Evolutionary conservation across 1,140 invertebrate species (phyloP).

Genomic region (Hermatobates lingyangjiaoensis): DNA sequence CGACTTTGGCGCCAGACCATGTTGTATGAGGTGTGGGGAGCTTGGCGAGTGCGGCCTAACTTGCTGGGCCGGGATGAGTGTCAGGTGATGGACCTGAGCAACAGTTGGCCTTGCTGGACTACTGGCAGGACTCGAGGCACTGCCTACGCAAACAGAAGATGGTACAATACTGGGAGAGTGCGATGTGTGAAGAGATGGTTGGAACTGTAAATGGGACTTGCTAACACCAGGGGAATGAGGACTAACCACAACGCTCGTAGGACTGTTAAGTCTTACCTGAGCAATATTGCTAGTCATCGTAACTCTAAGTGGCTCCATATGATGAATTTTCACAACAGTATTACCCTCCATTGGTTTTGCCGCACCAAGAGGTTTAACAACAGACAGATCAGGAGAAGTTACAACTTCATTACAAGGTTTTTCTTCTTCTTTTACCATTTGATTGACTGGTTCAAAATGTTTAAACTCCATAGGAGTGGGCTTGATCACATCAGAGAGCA

Average conservation of each 20-base stretch:
- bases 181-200: background rate
- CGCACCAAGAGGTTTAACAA: too few species aligned
- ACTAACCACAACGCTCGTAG: background rate
- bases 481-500: too few species aligned
- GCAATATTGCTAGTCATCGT: too few species aligned
- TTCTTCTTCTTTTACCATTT: too few species aligned
- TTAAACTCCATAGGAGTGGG: too few species aligned
- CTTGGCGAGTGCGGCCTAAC: background rate
- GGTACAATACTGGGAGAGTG: background rate
- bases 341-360: too few species aligned
- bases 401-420: too few species aligned
- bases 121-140: background rate
- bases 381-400: too few species aligned
- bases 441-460: too few species aligned
- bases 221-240: background rate
- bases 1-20: background rate
- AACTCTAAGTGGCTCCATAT: too few species aligned
- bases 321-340: too few species aligned
- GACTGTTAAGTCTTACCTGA: background rate
- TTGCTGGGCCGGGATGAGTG: slow-evolving; percentile 1
- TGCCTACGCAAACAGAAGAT: background rate
- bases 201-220: background rate
- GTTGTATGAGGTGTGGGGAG: background rate
- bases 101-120: background rate
- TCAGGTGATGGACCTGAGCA: background rate